phyloP scores from a whole-genome alignment of 2,113 vertebrate species.

The Saimiri boliviensis region DNA sequence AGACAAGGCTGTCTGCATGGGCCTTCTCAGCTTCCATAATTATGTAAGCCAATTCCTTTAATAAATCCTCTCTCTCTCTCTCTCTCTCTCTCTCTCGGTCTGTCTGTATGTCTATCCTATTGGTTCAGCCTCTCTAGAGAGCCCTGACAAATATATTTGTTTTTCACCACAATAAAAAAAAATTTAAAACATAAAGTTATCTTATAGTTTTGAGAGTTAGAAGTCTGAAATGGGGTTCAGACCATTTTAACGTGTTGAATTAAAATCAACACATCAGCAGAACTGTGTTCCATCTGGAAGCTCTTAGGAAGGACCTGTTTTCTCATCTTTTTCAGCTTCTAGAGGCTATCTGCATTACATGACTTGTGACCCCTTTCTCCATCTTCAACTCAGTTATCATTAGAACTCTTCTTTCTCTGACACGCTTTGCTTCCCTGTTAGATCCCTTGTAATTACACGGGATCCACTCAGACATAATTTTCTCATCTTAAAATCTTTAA shows the following conservation, averaged over 20 bases:
- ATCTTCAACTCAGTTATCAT: not conserved
- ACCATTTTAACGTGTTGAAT: too few relatives aligned
- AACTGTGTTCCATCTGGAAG: not conserved
- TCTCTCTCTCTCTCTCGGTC: too few relatives aligned
- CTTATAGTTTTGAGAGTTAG: not conserved
- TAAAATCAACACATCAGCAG: not conserved
- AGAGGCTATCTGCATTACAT: not conserved
- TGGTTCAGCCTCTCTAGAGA: not conserved
- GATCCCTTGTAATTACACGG: not conserved
- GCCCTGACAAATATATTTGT: not conserved
- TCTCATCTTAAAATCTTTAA: not conserved
- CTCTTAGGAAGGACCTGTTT: not conserved
- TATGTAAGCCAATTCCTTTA: not conserved
- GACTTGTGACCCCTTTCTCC: not conserved
- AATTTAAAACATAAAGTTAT: not conserved
- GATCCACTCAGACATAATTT: not conserved
- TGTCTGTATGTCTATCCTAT: not conserved
- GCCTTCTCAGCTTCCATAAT: not conserved
- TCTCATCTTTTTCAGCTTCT: not conserved
- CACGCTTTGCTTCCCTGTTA: not conserved
- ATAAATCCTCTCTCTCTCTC: not conserved
- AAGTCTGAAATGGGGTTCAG: not conserved
- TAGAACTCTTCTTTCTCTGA: not conserved
- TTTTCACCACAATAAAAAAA: not conserved
- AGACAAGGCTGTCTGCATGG: not conserved